Percentiles rank a stretch among this genome's conserved stretches.
phyloP scores from a whole-genome alignment of 2,113 vertebrate species.

The Mohoua ochrocephala region DNA sequence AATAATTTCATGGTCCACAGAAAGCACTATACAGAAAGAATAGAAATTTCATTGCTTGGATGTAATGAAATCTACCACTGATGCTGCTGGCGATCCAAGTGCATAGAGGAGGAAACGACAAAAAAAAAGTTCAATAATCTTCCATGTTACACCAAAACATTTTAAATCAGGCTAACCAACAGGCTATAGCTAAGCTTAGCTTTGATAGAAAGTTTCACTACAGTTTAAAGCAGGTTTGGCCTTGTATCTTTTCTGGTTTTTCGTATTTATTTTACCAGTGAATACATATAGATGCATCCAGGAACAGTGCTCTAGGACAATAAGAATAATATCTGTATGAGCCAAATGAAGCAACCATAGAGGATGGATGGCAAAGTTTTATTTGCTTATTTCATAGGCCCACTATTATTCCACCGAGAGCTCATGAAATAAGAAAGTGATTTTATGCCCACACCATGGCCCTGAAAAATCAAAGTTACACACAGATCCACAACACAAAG shows the following conservation, averaged over 20 bases:
- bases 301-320: background rate
- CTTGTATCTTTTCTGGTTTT: background rate
- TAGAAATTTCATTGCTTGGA: constrained; percentile 3
- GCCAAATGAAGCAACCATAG: background rate
- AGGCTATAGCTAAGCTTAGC: background rate
- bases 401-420: background rate
- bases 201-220: background rate
- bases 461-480: background rate
- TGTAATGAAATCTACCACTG: constrained; percentile 17
- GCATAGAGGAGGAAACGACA: background rate
- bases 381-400: background rate
- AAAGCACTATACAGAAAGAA: background rate
- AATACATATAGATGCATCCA: background rate
- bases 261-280: background rate
- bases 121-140: background rate
- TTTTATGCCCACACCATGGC: background rate
- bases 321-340: background rate
- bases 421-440: background rate
- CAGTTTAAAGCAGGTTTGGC: background rate
- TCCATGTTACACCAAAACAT: background rate
- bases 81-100: background rate
- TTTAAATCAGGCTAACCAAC: background rate
- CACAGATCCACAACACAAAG: background rate
- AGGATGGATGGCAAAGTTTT: background rate
- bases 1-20: constrained; percentile 46